These are phyloP conservation scores for Rutpela maculata DNA, from an alignment of 2,888 invertebrate species.

Conservation along the genomic window DNA sequence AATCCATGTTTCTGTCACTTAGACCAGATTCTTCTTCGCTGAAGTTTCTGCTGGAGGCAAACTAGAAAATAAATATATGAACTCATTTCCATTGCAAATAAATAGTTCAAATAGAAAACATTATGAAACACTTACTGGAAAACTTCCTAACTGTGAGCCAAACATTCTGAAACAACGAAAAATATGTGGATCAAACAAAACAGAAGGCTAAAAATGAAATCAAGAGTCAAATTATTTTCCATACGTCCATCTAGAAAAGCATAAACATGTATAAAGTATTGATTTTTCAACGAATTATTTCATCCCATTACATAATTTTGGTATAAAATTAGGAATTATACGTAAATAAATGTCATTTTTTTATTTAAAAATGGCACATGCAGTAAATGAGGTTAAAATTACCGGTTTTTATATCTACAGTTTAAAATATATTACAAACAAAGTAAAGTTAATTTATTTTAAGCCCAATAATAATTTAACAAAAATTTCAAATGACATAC, in stretches of 20 bases:
- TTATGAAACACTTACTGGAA: constrained; percentile 57
- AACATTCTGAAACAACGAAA: constrained; percentile 59
- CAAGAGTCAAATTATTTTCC: constrained; percentile 51
- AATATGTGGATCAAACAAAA: constrained; percentile 25
- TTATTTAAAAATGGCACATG: constrained; percentile 48
- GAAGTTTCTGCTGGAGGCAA: constrained; percentile 54
- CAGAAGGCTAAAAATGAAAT: constrained; percentile 51
- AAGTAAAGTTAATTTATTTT: constrained; percentile 7
- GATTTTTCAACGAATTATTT: not conserved
- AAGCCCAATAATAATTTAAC: not conserved
- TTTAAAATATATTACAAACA: not conserved
- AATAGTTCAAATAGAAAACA: not conserved
- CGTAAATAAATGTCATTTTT: constrained; percentile 21
- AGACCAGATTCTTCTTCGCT: constrained; percentile 45
- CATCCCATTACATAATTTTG: constrained; percentile 33
- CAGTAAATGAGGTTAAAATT: constrained; percentile 46
- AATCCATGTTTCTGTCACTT: constrained; percentile 46
- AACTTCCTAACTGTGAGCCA: constrained; percentile 57
- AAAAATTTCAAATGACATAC: constrained; percentile 45
- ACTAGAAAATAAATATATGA: constrained; percentile 46
- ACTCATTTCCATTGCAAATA: not conserved
- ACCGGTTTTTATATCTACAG: constrained; percentile 35
- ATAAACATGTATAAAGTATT: constrained; percentile 8
- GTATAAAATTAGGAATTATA: constrained; percentile 17
- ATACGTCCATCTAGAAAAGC: constrained; percentile 33